Base-by-base conservation (phyloP, 2,888 invertebrate genomes). In the Punctoribates punctum region DNA sequence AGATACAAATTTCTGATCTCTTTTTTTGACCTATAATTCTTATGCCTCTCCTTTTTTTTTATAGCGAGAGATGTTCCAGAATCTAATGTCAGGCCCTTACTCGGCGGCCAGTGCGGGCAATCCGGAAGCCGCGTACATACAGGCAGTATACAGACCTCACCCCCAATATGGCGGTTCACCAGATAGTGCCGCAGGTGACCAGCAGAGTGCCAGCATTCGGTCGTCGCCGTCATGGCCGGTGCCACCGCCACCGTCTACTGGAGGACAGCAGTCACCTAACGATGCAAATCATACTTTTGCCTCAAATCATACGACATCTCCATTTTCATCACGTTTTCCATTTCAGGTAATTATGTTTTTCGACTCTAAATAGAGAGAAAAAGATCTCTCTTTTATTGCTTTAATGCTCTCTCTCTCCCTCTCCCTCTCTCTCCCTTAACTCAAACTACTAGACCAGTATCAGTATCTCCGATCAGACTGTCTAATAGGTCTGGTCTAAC, bases 81-180 rank as follows among this genome's bases (percentile, higher is more conserved):
- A 75, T 72, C 51, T 75, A 23, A 75, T 75, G 70, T 75, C 75
- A 23, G 75, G 75, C 38, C 75, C 46, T 20, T 75, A 75, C 25
- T 23, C 72, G 1, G 42, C 51, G 34, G 65, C 60, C 60, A n/a
- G n/a, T n/a, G 48, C 48, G 15, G 20, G 34, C 17, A 65, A 65
- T 29, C 65, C 5, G 17, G 65, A 65, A 29, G 13, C 65, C 5
- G 29, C 65, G 9, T 65, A 65, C 17, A 65, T 65, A n/a, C 65
- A 65, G 34, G 27, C 65, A 1, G 34, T 65, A 6, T 65, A 65
- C 34, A 65, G 65, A 65, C 57, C 57, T 57, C 57, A 25, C 13
- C 23, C 23, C 5, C 25, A 57, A 57, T 57, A 57, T 17, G 57
- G 20, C 13, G 20, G 23, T 23, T 57, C 23, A 17, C 13, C 48